Conservation (phyloP, 2,797 vertebrate species). For the Antrozous pallidus region DNA sequence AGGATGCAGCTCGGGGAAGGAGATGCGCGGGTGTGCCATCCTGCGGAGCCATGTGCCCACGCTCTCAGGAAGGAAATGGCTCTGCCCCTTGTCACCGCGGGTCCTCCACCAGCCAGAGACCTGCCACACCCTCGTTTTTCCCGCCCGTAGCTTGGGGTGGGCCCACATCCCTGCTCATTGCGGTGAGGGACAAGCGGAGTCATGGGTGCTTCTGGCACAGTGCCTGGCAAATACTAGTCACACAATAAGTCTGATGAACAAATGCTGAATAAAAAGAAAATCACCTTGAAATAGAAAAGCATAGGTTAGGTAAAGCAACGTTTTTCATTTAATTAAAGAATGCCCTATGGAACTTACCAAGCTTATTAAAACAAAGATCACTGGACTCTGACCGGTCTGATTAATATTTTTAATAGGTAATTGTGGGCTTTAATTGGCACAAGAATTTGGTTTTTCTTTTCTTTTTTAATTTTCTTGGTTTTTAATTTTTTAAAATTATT, state of each 20-base stretch:
- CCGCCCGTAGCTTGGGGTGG: not conserved
- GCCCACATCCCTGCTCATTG: not conserved
- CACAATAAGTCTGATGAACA: not conserved
- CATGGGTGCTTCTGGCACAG: not conserved
- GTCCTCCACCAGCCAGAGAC: not conserved
- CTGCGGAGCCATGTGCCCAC: rapidly evolving
- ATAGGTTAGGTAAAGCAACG: not conserved
- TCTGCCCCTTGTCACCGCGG: too few relatives aligned
- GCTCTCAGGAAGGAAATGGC: not conserved
- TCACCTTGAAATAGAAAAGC: not conserved
- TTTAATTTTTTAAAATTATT: too few relatives aligned
- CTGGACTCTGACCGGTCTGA: not conserved
- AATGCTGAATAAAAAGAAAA: not conserved
- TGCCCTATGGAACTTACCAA: not conserved
- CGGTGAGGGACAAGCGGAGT: not conserved
- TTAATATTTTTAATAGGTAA: not conserved
- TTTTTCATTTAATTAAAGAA: not conserved
- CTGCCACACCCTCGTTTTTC: not conserved
- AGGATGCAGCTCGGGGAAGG: not conserved
- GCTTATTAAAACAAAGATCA: not conserved
- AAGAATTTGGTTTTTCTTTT: not conserved
- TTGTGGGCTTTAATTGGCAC: not conserved
- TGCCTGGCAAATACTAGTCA: not conserved
- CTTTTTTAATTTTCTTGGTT: too few relatives aligned
- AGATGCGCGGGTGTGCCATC: not conserved